Evolutionary conservation across 2,888 invertebrate genomes (phyloP), one percentile per base, ranked within the genome.

Genomic region (Mesorhabditis belari): DNA sequence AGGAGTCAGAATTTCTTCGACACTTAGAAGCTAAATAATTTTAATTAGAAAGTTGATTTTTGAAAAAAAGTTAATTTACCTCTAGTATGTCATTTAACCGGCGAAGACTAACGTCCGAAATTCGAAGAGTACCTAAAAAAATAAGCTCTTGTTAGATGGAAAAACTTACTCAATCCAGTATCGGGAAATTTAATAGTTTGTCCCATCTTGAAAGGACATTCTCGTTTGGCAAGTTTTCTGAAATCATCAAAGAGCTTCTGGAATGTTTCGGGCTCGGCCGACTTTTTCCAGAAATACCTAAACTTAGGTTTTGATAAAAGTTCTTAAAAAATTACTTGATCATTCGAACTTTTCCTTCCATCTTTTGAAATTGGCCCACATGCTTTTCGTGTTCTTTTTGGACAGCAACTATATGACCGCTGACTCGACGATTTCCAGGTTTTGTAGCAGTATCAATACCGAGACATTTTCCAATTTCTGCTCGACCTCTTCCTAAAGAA

Each of bases 281-380:
- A 58, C 27, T 62, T 61, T 58, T 77, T 77, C 66, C 70, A 74
- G 64, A 65, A 77, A 56, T 75, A 77, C 61, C 77, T 77, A 29
- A 25, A 71, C 26, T 9, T 28, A 0, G 5, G 3, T 1, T n/a
- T 28, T 55, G 25, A 12, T 17, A 12, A 27, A 21, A 21, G 54
- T 23, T 5, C n/a, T 24, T n/a, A 17, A 9, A 27, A 17, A 12
- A 63, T 56, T 51, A 76, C 76, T 70, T 73, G 58, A 77, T 71
- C 12, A 64, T 68, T 35, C 78, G 61, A 35, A 71, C 60, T 60
- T 71, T 77, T 29, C 78, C 78, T 21, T 78, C 76, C 75, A 75
- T 79, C 56, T 78, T 78, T 60, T 78, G 78, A 54, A 64, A 78
- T 28, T 74, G 73, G 1, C 77, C 77, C 55, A 78, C 63, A 28